Evolutionary conservation across 1,140 invertebrate species (phyloP), one percentile per base, ranked within the genome.

Genomic region (Drosophila arawakana): DNA sequence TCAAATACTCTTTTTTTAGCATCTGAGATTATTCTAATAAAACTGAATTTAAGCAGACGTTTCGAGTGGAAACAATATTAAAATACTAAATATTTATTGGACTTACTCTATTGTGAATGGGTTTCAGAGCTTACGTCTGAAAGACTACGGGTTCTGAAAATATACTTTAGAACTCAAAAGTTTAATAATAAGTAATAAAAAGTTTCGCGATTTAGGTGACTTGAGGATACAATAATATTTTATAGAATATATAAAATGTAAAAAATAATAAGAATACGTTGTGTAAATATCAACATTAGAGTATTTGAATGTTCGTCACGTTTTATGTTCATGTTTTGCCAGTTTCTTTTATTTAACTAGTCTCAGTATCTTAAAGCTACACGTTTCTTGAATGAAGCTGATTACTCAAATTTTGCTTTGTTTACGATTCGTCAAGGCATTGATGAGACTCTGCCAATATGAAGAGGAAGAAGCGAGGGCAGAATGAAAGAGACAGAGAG

Each of bases 351-450:
- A 44, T 73, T 76, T 73, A 54, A 59, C 57, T 66, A 73, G 62
- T 66, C 67, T 47, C 58, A 44, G 46, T 78, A 52, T 75, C 57
- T 84, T 84, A 61, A 61, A 69, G 77, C 69, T 86, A 69, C 83
- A 88, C 83, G 82, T 84, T 84, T 86, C 80, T 71, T 88, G 83
- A 88, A 88, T 88, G 77, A 88, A 89, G 83, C 83, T 88, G 83
- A 88, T 88, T 88, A 88, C 83, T 89, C 84, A 89, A 88, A 88
- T 89, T 88, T 89, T 81, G 84, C 75, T 83, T 88, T 88, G 83
- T 88, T 77, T 89, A 69, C 84, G 84, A 88, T 88, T 88, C 83
- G 83, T 88, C 83, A 89, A 83, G 83, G 84, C 76, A 75, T 88
- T 74, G 76, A 80, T 82, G 82, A 86, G 82, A 35, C 41, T 13